Evolutionary conservation across 2,797 vertebrate genomes (phyloP), one percentile per base, ranked within the genome.

Genomic region (Paratrypauchen microcephalus): DNA sequence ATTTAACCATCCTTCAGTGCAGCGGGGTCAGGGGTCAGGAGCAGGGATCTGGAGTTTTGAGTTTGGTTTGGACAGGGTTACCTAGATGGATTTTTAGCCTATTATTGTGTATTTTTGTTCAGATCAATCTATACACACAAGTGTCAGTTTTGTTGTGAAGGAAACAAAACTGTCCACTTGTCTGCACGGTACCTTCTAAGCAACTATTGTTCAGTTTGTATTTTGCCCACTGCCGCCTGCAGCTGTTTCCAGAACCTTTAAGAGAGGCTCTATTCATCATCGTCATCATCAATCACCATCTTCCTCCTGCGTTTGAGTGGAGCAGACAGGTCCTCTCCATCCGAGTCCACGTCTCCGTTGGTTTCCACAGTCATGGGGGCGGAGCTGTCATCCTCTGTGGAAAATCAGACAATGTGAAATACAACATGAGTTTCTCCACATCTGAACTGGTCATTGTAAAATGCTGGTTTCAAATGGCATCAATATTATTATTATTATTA

Each of bases 221-320:
- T 23, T 21, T 57, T 23, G 52, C n/a, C 21, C 52, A 12, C 21
- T 24, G 21, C 24, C 21, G 11, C 54, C n/a, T 24, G 54, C 54
- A 55, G 54, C 54, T 5, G 54, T 57, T 57, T 45, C 21, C 52
- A 54, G 52, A 9, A 28, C 13, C 24, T 36, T 58, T 19, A 9
- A 60, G n/a, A 60, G 41, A 19, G 16, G 19, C 8, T 68, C 78
- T 92, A 90, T 81, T 91, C 87, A 63, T 93, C 90, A 0, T 93
- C 92, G 2, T 90, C 93, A 28, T 94, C 94, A 36, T 93, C 93
- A 24, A 95, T 79, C 36, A 91, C 74, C 75, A 85, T 65, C 76
- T 86, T 69, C 0, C 93, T 88, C 66, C 92, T 88, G 32, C 92
- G 90, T 62, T 92, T 93, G 55, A 82, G 83, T 8, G 87, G 76